These are phyloP conservation scores for Callyntrura guangdongensis DNA, from an alignment of 2,888 invertebrate species.

Conservation along the genomic window DNA sequence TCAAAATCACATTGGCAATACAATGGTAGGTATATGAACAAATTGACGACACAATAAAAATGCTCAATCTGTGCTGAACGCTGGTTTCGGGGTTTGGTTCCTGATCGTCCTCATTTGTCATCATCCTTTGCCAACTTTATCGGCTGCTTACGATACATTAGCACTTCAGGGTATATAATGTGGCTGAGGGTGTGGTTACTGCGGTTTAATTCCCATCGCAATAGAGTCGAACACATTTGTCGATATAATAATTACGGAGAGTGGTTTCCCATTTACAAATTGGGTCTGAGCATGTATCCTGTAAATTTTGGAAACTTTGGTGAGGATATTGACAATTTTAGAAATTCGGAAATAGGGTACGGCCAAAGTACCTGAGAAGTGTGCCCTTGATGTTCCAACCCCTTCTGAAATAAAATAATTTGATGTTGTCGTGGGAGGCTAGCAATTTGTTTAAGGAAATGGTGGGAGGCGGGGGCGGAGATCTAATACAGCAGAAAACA, in stretches of 20 bases:
- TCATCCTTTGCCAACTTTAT: slow-evolving; percentile 68
- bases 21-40: too few relatives aligned
- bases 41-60: too few relatives aligned
- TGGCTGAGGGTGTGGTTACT: slow-evolving; percentile 55
- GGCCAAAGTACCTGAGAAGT: slow-evolving; percentile 65
- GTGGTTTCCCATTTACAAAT: slow-evolving; percentile 81
- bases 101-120: slow-evolving; percentile 66
- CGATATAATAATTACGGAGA: slow-evolving; percentile 75
- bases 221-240: slow-evolving; percentile 62
- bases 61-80: too few relatives aligned
- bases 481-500: too few relatives aligned
- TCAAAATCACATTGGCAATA: too few relatives aligned
- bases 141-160: slow-evolving; percentile 69
- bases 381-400: slow-evolving; percentile 65
- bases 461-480: too few relatives aligned
- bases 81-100: slow-evolving; percentile 82
- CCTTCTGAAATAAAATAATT: too few relatives aligned
- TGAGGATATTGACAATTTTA: slow-evolving; percentile 75
- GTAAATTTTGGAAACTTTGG: slow-evolving; percentile 78
- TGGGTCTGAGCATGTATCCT: slow-evolving; percentile 80
- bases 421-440: too few relatives aligned
- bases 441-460: too few relatives aligned
- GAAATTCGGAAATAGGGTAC: slow-evolving; percentile 74
- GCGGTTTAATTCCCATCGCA: slow-evolving; percentile 58
- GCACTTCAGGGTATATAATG: slow-evolving; percentile 69